phyloP scores from a whole-genome alignment of 2,797 vertebrate species.

The Mastacembelus armatus region DNA sequence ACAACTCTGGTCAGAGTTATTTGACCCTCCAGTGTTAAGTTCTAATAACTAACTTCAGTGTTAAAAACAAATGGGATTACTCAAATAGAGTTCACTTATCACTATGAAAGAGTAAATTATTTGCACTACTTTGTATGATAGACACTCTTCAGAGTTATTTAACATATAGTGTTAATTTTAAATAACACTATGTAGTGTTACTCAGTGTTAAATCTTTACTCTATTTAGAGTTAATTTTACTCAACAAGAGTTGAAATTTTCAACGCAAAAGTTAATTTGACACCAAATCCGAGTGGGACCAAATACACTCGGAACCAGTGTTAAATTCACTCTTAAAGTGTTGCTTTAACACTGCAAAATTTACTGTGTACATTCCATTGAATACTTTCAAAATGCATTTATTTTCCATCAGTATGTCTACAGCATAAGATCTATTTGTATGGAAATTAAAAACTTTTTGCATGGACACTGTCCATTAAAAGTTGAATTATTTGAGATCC shows the following conservation, averaged over 20 bases:
- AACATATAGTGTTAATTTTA: conserved; percentile 23
- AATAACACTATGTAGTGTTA: conserved; percentile 14
- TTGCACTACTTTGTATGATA: no score
- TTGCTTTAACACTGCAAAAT: no score
- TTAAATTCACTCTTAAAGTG: conserved; percentile 11
- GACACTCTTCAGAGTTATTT: conserved; percentile 34
- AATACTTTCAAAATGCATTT: no score
- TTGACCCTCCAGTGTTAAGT: conserved; percentile 19
- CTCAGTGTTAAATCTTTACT: conserved; percentile 24
- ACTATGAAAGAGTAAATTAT: background rate
- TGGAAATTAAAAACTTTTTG: no score
- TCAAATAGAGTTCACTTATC: background rate
- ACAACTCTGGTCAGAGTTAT: background rate
- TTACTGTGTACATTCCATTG: no score
- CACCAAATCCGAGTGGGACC: conserved; percentile 13
- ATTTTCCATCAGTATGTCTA: no score
- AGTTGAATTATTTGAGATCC: no score
- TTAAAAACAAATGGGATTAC: background rate
- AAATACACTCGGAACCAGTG: conserved; percentile 25
- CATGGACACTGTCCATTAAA: no score
- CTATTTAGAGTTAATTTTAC: conserved; percentile 28
- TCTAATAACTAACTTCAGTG: conserved; percentile 28
- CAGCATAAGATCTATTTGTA: no score
- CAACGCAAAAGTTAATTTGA: conserved; percentile 31
- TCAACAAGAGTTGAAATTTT: conserved; percentile 19